Conservation (phyloP, 2,888 invertebrate genomes). For the Pomacea canaliculata region DNA sequence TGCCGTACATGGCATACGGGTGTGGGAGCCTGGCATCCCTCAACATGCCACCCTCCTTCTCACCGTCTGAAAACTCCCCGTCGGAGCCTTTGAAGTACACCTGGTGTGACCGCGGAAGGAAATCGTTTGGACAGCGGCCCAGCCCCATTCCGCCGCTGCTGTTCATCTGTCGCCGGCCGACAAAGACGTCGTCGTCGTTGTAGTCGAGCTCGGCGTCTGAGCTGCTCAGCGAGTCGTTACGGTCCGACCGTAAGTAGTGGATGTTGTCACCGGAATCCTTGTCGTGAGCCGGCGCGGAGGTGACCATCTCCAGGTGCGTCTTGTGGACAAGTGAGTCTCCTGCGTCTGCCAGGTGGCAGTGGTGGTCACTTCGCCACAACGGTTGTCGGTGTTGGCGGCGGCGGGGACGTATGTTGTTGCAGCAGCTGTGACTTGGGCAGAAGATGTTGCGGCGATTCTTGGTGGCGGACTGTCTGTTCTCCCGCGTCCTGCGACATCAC, state of each 20-base stretch:
- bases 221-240: slow-evolving; percentile 4
- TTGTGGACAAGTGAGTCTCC: background rate
- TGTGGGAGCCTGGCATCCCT: background rate
- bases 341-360: background rate
- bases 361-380: slow-evolving; percentile 1
- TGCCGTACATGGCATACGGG: background rate
- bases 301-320: background rate
- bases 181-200: slow-evolving; percentile 7
- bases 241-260: slow-evolving; percentile 3
- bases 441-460: background rate
- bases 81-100: background rate
- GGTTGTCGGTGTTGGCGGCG: background rate
- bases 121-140: no score
- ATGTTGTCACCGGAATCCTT: background rate
- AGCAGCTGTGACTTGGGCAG: slow-evolving; percentile 9
- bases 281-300: background rate
- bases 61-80: slow-evolving; percentile 14
- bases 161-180: background rate
- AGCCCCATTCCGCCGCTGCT: background rate
- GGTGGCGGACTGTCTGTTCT: background rate
- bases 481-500: slow-evolving; percentile 32
- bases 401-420: slow-evolving; percentile 22
- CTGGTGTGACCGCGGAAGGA: no score
- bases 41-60: background rate
- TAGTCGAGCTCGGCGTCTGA: background rate